Evolutionary conservation across 2,888 invertebrate genomes (phyloP).

Genomic region (Cepaea hortensis): DNA sequence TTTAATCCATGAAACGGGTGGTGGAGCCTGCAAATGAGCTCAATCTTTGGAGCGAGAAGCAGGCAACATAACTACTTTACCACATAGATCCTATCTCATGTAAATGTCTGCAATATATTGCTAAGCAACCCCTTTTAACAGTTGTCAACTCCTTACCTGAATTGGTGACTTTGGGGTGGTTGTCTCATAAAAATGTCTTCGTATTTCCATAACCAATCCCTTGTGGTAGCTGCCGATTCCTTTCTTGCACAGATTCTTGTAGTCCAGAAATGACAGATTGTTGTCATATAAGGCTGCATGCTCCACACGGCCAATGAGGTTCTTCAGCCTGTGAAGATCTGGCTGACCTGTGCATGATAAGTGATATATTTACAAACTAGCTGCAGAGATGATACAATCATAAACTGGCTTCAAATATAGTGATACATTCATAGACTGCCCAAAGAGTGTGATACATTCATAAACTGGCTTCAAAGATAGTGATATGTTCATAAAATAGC

Average conservation of each 20-base stretch:
- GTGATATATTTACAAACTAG: background rate
- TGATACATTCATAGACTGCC: too few relatives aligned
- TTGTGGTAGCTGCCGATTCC: constrained; percentile 63
- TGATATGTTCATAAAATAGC: too few relatives aligned
- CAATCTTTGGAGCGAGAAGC: too few relatives aligned
- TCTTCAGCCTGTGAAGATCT: constrained; percentile 64
- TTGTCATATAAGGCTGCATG: constrained; percentile 65
- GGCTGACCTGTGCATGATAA: constrained; percentile 63
- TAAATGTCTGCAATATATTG: too few relatives aligned
- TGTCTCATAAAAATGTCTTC: constrained; percentile 66
- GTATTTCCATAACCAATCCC: constrained; percentile 63
- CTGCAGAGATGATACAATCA: background rate
- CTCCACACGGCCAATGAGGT: constrained; percentile 67
- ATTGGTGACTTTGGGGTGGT: constrained; percentile 68
- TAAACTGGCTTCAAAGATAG: too few relatives aligned
- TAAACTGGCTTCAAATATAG: too few relatives aligned
- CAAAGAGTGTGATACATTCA: too few relatives aligned
- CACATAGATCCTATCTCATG: too few relatives aligned
- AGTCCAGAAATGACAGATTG: constrained; percentile 61
- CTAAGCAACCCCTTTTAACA: too few relatives aligned
- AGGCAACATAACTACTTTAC: too few relatives aligned
- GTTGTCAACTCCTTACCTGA: constrained; percentile 13
- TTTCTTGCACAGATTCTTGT: constrained; percentile 57
- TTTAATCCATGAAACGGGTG: too few relatives aligned
- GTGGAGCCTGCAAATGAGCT: too few relatives aligned